Conservation (phyloP, 1,140 invertebrate genomes). For the Listronotus bonariensis region DNA sequence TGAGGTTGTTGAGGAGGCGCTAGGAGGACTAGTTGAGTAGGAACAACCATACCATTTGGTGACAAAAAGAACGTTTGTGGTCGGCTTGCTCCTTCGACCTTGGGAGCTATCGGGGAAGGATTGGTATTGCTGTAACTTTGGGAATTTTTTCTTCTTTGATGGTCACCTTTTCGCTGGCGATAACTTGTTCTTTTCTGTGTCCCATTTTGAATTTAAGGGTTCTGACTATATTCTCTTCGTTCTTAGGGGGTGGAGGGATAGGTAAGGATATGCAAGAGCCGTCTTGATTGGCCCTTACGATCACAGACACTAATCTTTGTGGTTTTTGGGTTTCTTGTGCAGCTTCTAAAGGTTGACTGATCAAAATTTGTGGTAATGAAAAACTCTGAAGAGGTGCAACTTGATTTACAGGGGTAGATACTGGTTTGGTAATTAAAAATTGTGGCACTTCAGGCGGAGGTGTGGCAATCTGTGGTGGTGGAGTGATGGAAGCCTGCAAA, state of each 20-base stretch:
- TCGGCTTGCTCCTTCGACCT: constrained; percentile 44
- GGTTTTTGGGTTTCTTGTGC: constrained; percentile 48
- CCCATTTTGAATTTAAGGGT: constrained; percentile 81
- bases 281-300: constrained; percentile 78
- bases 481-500: constrained; percentile 54
- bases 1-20: constrained; percentile 62
- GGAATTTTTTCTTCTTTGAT: constrained; percentile 24
- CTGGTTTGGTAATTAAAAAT: neutral
- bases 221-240: constrained; percentile 69
- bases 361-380: constrained; percentile 21
- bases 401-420: neutral
- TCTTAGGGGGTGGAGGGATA: constrained; percentile 43
- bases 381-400: neutral
- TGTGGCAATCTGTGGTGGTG: constrained; percentile 56
- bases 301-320: constrained; percentile 67
- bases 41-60: constrained; percentile 56
- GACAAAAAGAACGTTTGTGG: constrained; percentile 49
- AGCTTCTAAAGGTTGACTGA: constrained; percentile 44
- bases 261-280: constrained; percentile 68
- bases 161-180: constrained; percentile 60
- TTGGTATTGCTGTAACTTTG: constrained; percentile 20
- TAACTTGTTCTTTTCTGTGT: constrained; percentile 64
- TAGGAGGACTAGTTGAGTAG: constrained; percentile 52
- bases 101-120: constrained; percentile 54
- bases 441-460: constrained; percentile 12